Conservation (phyloP, 2,113 vertebrate species). For the Erpornis zantholeuca region DNA sequence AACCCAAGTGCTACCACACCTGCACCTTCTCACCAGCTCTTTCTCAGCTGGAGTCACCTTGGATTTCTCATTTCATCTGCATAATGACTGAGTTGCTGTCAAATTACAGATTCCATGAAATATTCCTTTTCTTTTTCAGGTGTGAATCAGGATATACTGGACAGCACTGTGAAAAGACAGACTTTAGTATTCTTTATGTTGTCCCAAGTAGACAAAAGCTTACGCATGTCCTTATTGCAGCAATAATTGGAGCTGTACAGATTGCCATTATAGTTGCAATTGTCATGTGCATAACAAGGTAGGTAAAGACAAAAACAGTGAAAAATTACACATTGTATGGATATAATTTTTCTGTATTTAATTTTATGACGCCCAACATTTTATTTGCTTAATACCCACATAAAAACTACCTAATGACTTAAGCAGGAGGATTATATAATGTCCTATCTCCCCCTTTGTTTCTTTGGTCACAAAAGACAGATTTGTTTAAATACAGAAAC, state of each 20-base stretch:
- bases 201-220: constrained; percentile 96
- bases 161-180: constrained; percentile 90
- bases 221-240: constrained; percentile 94
- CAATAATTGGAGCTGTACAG: constrained; percentile 94
- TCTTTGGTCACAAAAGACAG: not conserved
- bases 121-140: constrained; percentile 70
- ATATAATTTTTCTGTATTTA: not conserved
- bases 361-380: not conserved
- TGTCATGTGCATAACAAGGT: constrained; percentile 98
- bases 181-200: constrained; percentile 96
- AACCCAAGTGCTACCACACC: not conserved
- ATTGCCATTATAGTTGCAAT: constrained; percentile 95
- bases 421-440: not conserved
- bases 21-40: not conserved
- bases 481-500: not conserved
- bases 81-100: not conserved
- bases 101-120: not conserved
- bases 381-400: not conserved
- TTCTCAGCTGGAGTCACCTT: not conserved
- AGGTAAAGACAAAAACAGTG: constrained; percentile 16
- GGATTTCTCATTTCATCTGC: not conserved
- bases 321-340: not conserved
- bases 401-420: not conserved
- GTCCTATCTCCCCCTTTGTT: not conserved
- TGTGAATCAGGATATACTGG: constrained; percentile 94